These are phyloP conservation scores for Dryas iulia DNA, from an alignment of 1,140 invertebrate species.

Conservation along the genomic window DNA sequence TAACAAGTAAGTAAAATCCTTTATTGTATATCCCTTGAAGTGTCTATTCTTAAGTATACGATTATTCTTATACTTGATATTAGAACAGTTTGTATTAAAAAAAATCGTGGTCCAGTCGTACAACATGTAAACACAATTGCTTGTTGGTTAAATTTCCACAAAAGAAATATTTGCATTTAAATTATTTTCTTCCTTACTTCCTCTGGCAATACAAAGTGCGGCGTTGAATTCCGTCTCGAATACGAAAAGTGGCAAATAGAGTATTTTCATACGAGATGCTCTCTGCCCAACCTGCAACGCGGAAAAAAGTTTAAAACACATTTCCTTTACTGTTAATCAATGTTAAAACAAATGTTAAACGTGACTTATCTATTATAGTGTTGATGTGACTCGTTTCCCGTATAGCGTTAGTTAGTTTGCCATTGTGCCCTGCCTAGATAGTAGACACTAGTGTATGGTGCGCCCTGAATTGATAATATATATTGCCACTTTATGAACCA, in stretches of 20 bases:
- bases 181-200: neutral
- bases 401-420: constrained; percentile 11
- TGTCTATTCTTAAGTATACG: too few species aligned
- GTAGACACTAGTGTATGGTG: constrained; percentile 9
- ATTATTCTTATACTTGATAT: neutral
- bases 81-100: too few species aligned
- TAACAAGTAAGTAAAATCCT: neutral
- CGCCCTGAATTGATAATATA: constrained; percentile 16
- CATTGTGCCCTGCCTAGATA: constrained; percentile 17
- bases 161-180: too few species aligned
- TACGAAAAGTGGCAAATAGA: too few species aligned
- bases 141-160: too few species aligned
- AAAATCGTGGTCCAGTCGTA: too few species aligned
- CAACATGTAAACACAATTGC: too few species aligned
- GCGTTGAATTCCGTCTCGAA: too few species aligned
- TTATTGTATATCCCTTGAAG: neutral
- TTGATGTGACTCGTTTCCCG: constrained; percentile 10
- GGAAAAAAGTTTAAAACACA: too few species aligned
- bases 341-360: constrained; percentile 1
- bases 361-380: constrained; percentile 13
- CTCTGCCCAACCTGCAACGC: too few species aligned
- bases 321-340: neutral
- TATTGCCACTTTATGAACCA: constrained; percentile 2
- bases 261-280: too few species aligned
- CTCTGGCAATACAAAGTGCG: too few species aligned